Base-by-base conservation (phyloP, 1,140 invertebrate genomes). In the Magallana gigas region DNA sequence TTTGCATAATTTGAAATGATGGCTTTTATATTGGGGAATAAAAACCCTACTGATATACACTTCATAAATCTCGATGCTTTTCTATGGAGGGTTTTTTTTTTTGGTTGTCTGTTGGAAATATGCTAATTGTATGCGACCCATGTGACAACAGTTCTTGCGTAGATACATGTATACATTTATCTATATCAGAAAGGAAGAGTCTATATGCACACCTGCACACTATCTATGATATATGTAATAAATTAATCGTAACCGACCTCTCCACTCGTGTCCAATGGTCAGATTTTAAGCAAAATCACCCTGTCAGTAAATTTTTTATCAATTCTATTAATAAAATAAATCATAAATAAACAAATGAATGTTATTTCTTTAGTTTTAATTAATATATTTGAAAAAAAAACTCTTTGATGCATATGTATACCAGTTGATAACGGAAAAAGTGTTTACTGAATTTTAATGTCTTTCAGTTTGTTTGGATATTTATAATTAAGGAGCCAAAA, bases 1-100 rank as follows among this genome's bases (percentile, higher is more conserved):
- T 76, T 76, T 76, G 23, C 68, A 76, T 76, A 76, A 76, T 76
- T 76, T 76, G 68, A 76, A 76, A 36, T 76, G 68, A 76, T 76
- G 68, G 18, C 68, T 76, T 76, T 76, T 76, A 76, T 76, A 76
- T 76, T 76, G 68, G 68, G 68, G 68, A 76, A 76, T 76, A 76
- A 76, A 76, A 76, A 36, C 18, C 68, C 36, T 29, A 12, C 68
- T 76, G 68, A 76, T 76, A 76, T 29, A 76, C 68, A 76, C 3
- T 8, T 23, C 23, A 76, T 76, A 76, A 76, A 76, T 76, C 68
- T 76, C 68, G 7, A 23, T 23, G 8, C 23, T 76, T 48, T 76
- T 29, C 68, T 48, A 76, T 29, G 36, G 36, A 48, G 36, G 36
- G 29, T 48, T 76, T 48, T 48, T 48, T 1, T 48, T 48, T 76